phyloP scores from a whole-genome alignment of 2,113 vertebrate species.

The Trichechus manatus region DNA sequence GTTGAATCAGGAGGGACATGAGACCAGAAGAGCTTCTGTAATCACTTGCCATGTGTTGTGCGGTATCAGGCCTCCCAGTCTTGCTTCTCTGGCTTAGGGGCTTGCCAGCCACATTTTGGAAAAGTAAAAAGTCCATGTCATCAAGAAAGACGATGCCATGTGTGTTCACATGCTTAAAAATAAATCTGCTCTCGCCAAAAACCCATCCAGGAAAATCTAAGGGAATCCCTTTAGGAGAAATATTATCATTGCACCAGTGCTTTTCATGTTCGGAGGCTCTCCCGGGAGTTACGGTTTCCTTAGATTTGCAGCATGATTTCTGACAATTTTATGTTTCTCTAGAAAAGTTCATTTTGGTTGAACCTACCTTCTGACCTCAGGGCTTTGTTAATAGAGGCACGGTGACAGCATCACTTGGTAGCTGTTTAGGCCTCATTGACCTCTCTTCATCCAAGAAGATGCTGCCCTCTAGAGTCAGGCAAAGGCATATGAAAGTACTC shows the following conservation, averaged over 20 bases:
- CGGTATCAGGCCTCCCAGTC: constrained; percentile 29
- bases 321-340: constrained; percentile 27
- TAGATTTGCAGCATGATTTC: not conserved
- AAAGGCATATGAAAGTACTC: not conserved
- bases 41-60: not conserved
- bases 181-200: constrained; percentile 73
- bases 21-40: constrained; percentile 44
- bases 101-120: constrained; percentile 62
- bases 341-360: not conserved
- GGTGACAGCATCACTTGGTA: not conserved
- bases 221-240: constrained; percentile 65
- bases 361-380: not conserved
- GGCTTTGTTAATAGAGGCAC: constrained; percentile 32
- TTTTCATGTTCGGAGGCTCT: constrained; percentile 41
- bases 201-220: constrained; percentile 64
- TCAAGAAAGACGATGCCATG: constrained; percentile 42
- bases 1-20: not conserved
- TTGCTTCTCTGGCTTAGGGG: constrained; percentile 21
- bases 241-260: not conserved
- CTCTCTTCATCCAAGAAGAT: constrained; percentile 62
- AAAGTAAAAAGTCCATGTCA: constrained; percentile 53
- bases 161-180: constrained; percentile 75
- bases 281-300: constrained; percentile 30
- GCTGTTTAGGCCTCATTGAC: not conserved
- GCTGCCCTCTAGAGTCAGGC: constrained; percentile 72